Evolutionary conservation across 2,888 invertebrate genomes (phyloP).

Genomic region (Eustalomyia histrio): DNA sequence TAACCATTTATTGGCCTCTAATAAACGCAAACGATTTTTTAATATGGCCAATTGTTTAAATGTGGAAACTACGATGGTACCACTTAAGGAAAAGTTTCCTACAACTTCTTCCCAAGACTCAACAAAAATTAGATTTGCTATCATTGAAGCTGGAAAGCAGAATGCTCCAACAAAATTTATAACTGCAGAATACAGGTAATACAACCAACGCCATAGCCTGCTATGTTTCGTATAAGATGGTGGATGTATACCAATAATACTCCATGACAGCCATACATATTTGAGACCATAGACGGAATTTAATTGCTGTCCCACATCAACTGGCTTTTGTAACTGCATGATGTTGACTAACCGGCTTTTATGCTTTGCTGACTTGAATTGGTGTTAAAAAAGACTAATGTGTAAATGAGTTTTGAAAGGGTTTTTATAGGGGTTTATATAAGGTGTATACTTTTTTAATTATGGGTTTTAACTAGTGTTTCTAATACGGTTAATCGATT

Average conservation of each 20-base stretch:
- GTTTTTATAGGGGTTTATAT: too few species aligned
- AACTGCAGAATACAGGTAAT: constrained; percentile 60
- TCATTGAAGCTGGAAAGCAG: constrained; percentile 50
- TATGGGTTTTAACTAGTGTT: too few species aligned
- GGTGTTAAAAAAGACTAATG: constrained; percentile 38
- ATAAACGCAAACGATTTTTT: constrained; percentile 32
- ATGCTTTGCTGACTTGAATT: too few species aligned
- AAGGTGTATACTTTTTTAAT: too few species aligned
- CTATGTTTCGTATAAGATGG: background rate
- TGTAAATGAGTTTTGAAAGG: background rate
- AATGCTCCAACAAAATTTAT: constrained; percentile 45
- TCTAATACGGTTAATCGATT: too few species aligned
- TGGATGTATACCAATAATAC: constrained; percentile 65
- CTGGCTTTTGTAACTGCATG: constrained; percentile 32
- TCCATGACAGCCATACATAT: constrained; percentile 65
- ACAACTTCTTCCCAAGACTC: constrained; percentile 53
- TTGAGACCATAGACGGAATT: constrained; percentile 64
- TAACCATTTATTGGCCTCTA: constrained; percentile 43
- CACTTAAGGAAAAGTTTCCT: constrained; percentile 62
- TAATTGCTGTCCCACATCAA: constrained; percentile 42
- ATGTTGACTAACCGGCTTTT: background rate
- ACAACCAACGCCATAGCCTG: constrained; percentile 40
- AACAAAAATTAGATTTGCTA: constrained; percentile 53
- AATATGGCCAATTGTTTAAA: constrained; percentile 61
- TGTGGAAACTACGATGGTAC: constrained; percentile 55